Evolutionary conservation across 2,888 invertebrate species (phyloP), one percentile per base, ranked within the genome.

Genomic region (Choristoneura rosaceana): DNA sequence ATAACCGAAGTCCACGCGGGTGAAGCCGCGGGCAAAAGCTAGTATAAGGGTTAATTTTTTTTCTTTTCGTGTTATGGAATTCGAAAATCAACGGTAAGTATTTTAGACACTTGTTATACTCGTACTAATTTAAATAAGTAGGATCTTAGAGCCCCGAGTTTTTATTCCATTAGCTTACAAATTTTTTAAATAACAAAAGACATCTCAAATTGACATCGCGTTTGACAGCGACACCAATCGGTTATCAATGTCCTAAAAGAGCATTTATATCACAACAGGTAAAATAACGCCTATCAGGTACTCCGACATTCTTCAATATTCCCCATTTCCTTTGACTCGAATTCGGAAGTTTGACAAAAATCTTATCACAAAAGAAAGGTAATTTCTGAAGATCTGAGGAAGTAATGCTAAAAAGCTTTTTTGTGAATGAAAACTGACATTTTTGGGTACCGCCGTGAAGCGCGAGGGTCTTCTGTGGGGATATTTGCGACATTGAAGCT

Each of bases 331-430:
- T 71, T 62, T 67, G 66, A 83, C 76, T 80, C 74, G 78, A 76
- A 79, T 78, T 79, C 80, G 80, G 78, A 77, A 80, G 77, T 78
- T 77, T 76, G 77, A 78, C 77, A 74, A 78, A 75, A 70, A 74
- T 73, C 73, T 60, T 62, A 67, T 75, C 76, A 73, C 71, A 77
- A 78, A 81, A 83, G 79, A 78, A 77, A 82, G 83, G 83, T 82
- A 83, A 85, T 86, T 86, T 85, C 78, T 79, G 71, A 71, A 77
- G 76, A 79, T 80, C 77, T 78, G 78, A 77, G 74, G 75, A 75
- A 10, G 70, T 34, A 77, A 79, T 82, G 81, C 81, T 84, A 76
- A 80, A 81, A 82, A 77, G 74, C 76, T 79, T 81, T 14, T 55
- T 80, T 78, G 73, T 71, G 75, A 66, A 70, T 66, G 52, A 68